Percentiles rank a stretch among this genome's conserved stretches.
phyloP scores from a whole-genome alignment of 2,113 vertebrate species.

The Ceuthmochares aereus region DNA sequence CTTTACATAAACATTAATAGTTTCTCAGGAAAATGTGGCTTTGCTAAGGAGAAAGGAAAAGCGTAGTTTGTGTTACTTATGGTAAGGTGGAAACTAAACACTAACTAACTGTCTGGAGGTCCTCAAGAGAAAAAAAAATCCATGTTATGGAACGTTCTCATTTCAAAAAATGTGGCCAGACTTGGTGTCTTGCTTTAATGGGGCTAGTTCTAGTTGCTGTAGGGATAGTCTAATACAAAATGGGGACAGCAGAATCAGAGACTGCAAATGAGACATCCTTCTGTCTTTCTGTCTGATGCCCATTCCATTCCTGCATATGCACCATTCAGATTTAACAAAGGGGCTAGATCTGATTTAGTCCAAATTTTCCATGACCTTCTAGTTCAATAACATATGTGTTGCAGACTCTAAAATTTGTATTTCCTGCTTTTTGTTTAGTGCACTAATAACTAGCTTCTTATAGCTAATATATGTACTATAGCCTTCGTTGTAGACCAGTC shows the following conservation, averaged over 20 bases:
- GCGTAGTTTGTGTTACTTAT: not conserved
- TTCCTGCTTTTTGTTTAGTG: not conserved
- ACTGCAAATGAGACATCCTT: not conserved
- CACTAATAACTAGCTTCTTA: not conserved
- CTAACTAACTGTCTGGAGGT: not conserved
- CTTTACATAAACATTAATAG: slow-evolving; percentile 51
- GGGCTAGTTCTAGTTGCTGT: not conserved
- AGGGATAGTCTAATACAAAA: not conserved
- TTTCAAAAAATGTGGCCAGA: not conserved
- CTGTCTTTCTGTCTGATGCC: not conserved
- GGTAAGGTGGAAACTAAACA: slow-evolving; percentile 35
- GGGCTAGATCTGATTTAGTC: not conserved
- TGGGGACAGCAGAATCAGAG: not conserved
- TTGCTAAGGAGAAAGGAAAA: not conserved
- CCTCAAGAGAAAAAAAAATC: not conserved
- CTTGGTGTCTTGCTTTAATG: not conserved
- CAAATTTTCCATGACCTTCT: not conserved
- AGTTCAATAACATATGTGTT: not conserved
- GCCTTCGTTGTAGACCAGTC: not conserved
- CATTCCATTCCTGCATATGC: not conserved
- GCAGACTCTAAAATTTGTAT: not conserved
- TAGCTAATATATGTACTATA: not conserved
- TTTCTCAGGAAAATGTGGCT: slow-evolving; percentile 43
- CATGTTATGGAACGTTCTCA: not conserved
- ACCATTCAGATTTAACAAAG: not conserved